Conservation (phyloP, 2,113 vertebrate species). For the Ammodytes marinus region DNA sequence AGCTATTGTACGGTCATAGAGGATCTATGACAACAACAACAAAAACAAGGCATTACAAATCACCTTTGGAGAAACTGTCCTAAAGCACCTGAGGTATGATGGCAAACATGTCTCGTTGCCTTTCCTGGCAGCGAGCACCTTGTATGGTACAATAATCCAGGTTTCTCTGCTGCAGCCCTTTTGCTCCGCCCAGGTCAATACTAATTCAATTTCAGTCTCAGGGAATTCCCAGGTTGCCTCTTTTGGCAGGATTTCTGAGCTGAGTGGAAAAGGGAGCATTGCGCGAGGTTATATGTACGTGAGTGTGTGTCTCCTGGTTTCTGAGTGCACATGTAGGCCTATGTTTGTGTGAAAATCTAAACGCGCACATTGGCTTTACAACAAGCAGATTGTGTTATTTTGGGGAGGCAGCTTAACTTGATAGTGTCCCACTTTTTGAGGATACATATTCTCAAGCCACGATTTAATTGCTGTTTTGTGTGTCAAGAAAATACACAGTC, state of each 20-base stretch:
- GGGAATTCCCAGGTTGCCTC: slow-evolving; percentile 78
- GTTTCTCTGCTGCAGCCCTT: slow-evolving; percentile 69
- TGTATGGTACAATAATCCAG: slow-evolving; percentile 73
- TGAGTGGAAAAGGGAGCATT: slow-evolving; percentile 50
- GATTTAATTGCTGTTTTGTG: slow-evolving; percentile 61
- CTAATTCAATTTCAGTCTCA: slow-evolving; percentile 82
- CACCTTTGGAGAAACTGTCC: slow-evolving; percentile 17
- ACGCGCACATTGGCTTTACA: slow-evolving; percentile 35
- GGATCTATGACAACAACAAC: neutral
- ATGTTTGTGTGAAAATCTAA: slow-evolving; percentile 10
- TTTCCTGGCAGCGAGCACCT: slow-evolving; percentile 56
- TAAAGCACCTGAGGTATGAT: slow-evolving; percentile 10
- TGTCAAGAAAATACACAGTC: slow-evolving; percentile 45
- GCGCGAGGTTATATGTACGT: slow-evolving; percentile 47
- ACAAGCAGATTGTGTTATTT: slow-evolving; percentile 36
- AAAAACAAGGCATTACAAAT: slow-evolving; percentile 2
- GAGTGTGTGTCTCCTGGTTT: slow-evolving; percentile 20
- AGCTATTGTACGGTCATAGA: neutral
- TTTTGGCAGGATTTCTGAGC: slow-evolving; percentile 75
- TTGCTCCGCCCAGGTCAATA: slow-evolving; percentile 76
- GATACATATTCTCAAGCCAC: slow-evolving; percentile 31
- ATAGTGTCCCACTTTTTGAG: slow-evolving; percentile 53
- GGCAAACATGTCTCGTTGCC: slow-evolving; percentile 61
- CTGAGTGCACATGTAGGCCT: neutral
- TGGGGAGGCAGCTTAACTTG: slow-evolving; percentile 29